These are phyloP conservation scores for Diachrysia chrysitis DNA, from an alignment of 2,888 invertebrate species.

Conservation along the genomic window DNA sequence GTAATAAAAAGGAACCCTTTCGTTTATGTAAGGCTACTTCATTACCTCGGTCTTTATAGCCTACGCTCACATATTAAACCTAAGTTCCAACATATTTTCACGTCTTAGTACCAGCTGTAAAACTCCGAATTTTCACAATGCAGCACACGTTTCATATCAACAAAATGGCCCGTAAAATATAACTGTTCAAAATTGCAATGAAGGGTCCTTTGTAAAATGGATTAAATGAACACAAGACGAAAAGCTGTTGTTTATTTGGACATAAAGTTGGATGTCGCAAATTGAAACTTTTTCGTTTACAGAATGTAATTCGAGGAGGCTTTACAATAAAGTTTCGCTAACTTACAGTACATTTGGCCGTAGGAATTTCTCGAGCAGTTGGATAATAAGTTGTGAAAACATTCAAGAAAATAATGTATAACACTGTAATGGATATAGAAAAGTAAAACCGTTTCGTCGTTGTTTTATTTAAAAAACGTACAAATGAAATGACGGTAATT, in stretches of 20 bases:
- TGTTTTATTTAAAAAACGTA: neutral
- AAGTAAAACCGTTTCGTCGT: neutral
- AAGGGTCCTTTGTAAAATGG: conserved; percentile 23
- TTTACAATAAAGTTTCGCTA: conserved; percentile 30
- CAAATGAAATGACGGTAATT: neutral
- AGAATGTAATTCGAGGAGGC: conserved; percentile 25
- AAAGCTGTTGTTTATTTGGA: conserved; percentile 38
- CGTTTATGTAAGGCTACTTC: conserved; percentile 20
- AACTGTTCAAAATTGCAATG: conserved; percentile 36
- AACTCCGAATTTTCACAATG: conserved; percentile 43
- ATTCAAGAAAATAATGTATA: conserved; percentile 3
- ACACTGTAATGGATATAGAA: neutral
- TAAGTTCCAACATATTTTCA: conserved; percentile 34
- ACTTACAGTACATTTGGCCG: conserved; percentile 21
- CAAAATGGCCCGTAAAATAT: conserved; percentile 42
- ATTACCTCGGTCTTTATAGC: conserved; percentile 36
- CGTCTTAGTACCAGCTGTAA: conserved; percentile 23
- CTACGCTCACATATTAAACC: conserved; percentile 36
- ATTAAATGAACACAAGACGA: conserved; percentile 37
- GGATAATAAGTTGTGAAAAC: conserved; percentile 9
- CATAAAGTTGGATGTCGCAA: conserved; percentile 25
- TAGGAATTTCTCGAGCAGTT: conserved; percentile 9
- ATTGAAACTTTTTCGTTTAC: conserved; percentile 42
- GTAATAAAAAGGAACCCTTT: conserved; percentile 39
- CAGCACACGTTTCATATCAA: conserved; percentile 41